Conservation (phyloP, 2,888 invertebrate genomes). For the Lacanobia wlatinum region DNA sequence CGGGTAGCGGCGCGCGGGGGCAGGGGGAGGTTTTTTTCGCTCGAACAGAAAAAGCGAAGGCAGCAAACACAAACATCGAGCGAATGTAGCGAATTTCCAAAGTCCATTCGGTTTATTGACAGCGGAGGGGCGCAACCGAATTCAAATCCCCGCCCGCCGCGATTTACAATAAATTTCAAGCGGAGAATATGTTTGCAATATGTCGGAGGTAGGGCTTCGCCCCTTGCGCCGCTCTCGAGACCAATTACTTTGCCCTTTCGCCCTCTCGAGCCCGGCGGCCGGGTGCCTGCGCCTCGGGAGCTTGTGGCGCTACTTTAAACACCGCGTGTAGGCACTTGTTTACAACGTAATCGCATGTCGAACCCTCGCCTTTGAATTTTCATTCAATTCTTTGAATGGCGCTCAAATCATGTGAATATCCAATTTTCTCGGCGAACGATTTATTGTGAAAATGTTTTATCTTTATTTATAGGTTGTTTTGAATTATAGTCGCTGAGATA, state of each 20-base stretch:
- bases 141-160: conserved; percentile 86
- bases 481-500: conserved; percentile 24
- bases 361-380: conserved; percentile 71
- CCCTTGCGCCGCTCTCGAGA: conserved; percentile 67
- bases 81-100: conserved; percentile 89
- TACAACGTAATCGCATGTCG: conserved; percentile 83
- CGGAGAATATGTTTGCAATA: conserved; percentile 89
- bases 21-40: conserved; percentile 75
- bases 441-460: conserved; percentile 54
- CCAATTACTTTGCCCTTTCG: conserved; percentile 79
- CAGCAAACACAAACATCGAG: conserved; percentile 87
- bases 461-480: conserved; percentile 47
- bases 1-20: conserved; percentile 28
- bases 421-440: conserved; percentile 62
- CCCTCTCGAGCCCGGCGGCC: conserved; percentile 57
- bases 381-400: conserved; percentile 79
- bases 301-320: conserved; percentile 80
- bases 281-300: conserved; percentile 46
- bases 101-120: conserved; percentile 89
- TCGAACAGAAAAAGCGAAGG: conserved; percentile 82
- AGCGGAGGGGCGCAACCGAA: conserved; percentile 75
- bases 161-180: conserved; percentile 90
- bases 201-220: conserved; percentile 76
- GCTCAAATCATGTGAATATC: conserved; percentile 75
- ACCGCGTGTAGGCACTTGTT: conserved; percentile 83